Evolutionary conservation across 2,888 invertebrate genomes (phyloP), one percentile per base, ranked within the genome.

Genomic region (Tetanocera ferruginea): DNA sequence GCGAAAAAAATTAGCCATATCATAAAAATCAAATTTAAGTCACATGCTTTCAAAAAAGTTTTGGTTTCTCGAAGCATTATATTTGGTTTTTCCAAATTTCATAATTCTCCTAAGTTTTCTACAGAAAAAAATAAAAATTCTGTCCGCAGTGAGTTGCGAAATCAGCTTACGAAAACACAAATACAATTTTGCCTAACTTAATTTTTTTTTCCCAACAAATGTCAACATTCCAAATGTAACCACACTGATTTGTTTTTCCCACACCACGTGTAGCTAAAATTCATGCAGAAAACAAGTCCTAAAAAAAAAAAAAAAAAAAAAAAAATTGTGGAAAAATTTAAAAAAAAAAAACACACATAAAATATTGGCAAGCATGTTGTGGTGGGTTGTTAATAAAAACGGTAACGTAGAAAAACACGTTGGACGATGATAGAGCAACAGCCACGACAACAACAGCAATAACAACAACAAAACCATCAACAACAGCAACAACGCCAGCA

Each of bases 231-330:
- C 69, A 51, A 49, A 23, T 5, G 51, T 34, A 55, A 31, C 23
- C 28, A 17, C 52, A n/a, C 31, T 17, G 43, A 28, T 70, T 43
- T 19, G 69, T 5, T 70, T 70, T 76, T 76, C 76, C 76, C 76
- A 76, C 76, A 76, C 62, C 70, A 76, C 76, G 76, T 76, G 62
- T 70, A 70, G 28, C 28, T 6, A 31, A 28, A 70, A 70, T 8
- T 34, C 19, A 31, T 19, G 37, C 19, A n/a, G 14, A 43, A 37
- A 37, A 37, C 17, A 6, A 9, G 37, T 66, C 1, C 4, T 37
- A 64, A 28, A 34, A 66, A 72, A 28, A 31, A 55, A 55, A 19
- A 17, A 5, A 14, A 60, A 60, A 23, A 19, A 25, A 23, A 3
- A 25, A 3, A 51, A 25, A 43, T 67, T 23, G 11, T 23, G 17